phyloP scores from a whole-genome alignment of 2,113 vertebrate genomes.

The Cheilinus undulatus region DNA sequence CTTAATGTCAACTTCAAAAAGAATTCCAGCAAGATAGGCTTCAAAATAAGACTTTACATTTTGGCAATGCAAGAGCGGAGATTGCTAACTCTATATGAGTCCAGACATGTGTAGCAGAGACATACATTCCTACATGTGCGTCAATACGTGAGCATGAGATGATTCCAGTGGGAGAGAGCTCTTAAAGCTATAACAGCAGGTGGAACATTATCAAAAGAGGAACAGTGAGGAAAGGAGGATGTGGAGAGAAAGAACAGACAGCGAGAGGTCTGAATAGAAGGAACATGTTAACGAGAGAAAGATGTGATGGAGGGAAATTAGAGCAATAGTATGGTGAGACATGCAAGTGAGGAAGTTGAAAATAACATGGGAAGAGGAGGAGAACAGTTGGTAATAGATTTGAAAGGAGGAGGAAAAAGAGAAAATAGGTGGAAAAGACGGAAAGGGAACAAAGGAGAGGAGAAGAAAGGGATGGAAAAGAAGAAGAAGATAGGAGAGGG shows the following conservation, averaged over 20 bases:
- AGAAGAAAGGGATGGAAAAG: neutral
- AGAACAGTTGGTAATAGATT: neutral
- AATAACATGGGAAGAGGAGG: slow-evolving; percentile 7
- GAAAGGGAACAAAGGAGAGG: neutral
- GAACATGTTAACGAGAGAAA: slow-evolving; percentile 19
- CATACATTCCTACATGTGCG: too few species aligned
- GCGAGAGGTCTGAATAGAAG: slow-evolving; percentile 1
- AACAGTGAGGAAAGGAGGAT: neutral
- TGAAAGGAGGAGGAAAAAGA: slow-evolving; percentile 5
- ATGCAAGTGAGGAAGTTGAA: slow-evolving; percentile 12
- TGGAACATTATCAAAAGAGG: slow-evolving; percentile 19
- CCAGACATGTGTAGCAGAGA: neutral
- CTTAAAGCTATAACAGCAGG: slow-evolving; percentile 22
- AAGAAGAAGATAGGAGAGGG: slow-evolving; percentile 52
- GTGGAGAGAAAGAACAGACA: neutral
- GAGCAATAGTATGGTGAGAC: slow-evolving; percentile 6
- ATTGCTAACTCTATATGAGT: neutral
- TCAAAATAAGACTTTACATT: slow-evolving; percentile 14
- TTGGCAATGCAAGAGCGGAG: neutral
- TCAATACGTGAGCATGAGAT: neutral
- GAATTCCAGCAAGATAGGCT: neutral
- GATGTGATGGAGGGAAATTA: slow-evolving; percentile 7
- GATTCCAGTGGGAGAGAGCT: neutral
- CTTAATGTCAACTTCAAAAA: slow-evolving; percentile 7
- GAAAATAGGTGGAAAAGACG: neutral